Evolutionary conservation across 2,797 vertebrate species (phyloP).

Genomic region (Cyclopterus lumpus): DNA sequence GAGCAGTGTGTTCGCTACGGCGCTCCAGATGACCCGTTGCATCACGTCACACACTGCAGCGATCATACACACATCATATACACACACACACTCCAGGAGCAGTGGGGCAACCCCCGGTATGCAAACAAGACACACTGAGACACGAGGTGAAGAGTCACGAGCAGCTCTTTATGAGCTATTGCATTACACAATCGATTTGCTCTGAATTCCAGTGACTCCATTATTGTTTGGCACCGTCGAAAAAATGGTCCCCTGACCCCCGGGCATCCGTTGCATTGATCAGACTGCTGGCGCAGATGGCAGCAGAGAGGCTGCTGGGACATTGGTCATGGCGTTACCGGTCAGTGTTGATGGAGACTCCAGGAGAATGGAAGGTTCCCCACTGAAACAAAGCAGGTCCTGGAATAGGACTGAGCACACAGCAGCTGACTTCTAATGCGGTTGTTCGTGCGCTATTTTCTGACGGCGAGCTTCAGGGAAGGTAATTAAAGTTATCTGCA

Average conservation of each 20-base stretch:
- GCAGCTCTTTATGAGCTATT: background rate
- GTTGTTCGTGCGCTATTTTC: conserved; percentile 33
- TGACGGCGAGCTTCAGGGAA: conserved; percentile 41
- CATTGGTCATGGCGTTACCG: conserved; percentile 15
- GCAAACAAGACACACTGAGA: conserved; percentile 39
- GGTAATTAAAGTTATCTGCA: conserved; percentile 63
- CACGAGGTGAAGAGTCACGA: conserved; percentile 13
- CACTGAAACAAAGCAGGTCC: background rate
- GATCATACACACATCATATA: conserved; percentile 7
- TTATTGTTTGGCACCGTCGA: conserved; percentile 5
- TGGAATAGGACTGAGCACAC: conserved; percentile 8
- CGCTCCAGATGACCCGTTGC: conserved; percentile 30
- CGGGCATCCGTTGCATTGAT: conserved; percentile 30
- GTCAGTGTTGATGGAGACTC: conserved; percentile 29
- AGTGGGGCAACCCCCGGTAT: conserved; percentile 28
- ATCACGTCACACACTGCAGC: conserved; percentile 29
- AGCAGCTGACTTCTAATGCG: conserved; percentile 40
- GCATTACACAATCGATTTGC: background rate
- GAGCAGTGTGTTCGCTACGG: background rate
- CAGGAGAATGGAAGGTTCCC: conserved; percentile 19
- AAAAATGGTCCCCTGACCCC: background rate
- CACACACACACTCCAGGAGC: conserved; percentile 7
- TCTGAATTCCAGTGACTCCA: conserved; percentile 20
- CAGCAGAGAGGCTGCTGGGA: conserved; percentile 20
- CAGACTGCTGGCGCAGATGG: conserved; percentile 38